Evolutionary conservation across 2,113 vertebrate genomes (phyloP).

Genomic region (Acrocephalus arundinaceus): DNA sequence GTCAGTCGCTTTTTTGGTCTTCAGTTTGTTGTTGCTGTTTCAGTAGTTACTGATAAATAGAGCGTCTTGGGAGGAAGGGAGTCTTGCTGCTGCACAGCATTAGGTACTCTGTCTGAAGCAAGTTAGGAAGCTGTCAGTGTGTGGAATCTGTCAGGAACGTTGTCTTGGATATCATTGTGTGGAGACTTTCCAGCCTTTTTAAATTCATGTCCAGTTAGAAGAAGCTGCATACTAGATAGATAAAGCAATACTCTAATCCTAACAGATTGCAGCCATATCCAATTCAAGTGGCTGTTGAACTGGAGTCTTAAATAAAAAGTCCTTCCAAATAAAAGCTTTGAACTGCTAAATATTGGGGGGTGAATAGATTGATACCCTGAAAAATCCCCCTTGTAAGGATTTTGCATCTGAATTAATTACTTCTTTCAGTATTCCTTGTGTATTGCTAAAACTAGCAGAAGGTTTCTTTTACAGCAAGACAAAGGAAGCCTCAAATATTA

Average conservation of each 20-base stretch:
- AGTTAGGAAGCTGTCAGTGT: neutral
- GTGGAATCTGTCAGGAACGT: neutral
- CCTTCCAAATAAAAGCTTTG: neutral
- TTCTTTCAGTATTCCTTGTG: neutral
- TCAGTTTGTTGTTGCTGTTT: neutral
- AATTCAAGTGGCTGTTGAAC: neutral
- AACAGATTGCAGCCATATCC: neutral
- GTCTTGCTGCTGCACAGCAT: neutral
- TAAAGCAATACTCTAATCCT: neutral
- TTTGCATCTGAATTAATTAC: neutral
- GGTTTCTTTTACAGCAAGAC: neutral
- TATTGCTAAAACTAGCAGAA: neutral
- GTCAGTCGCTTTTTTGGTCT: neutral
- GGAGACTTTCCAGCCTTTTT: neutral
- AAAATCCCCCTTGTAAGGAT: neutral
- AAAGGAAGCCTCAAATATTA: neutral
- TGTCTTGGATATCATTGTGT: fast-evolving
- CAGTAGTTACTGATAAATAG: neutral
- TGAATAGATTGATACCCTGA: neutral
- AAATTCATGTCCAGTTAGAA: neutral
- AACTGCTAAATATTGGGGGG: neutral
- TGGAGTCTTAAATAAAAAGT: neutral
- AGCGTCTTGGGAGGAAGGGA: neutral
- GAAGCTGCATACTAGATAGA: neutral
- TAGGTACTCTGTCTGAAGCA: neutral